These are phyloP conservation scores for Poeciliopsis gracilis DNA, from an alignment of 2,797 vertebrate genomes.

Conservation along the genomic window DNA sequence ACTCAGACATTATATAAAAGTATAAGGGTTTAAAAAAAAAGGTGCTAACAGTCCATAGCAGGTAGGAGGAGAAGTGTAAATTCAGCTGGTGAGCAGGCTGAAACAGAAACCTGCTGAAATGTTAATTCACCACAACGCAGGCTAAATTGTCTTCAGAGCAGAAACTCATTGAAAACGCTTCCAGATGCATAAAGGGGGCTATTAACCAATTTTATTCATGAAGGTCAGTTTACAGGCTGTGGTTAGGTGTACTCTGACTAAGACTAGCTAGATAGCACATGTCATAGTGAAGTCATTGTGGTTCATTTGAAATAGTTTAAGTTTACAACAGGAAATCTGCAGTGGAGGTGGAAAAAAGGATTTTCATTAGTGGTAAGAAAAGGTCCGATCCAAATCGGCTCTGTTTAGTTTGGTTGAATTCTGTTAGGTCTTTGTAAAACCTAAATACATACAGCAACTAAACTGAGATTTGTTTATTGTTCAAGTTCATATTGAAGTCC, in stretches of 20 bases:
- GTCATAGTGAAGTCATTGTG: conserved; percentile 26
- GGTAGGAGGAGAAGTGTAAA: conserved; percentile 62
- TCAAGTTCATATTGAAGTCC: conserved; percentile 15
- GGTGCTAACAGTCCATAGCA: conserved; percentile 54
- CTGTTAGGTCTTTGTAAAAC: neutral
- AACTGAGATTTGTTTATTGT: conserved; percentile 1
- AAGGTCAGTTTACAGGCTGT: conserved; percentile 1
- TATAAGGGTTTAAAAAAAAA: conserved; percentile 22
- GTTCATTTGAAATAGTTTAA: neutral
- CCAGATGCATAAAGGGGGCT: conserved; percentile 8
- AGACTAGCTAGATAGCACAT: neutral
- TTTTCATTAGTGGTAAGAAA: neutral
- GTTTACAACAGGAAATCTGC: neutral
- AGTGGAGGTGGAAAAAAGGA: neutral
- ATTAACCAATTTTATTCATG: neutral
- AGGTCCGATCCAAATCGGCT: neutral
- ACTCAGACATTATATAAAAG: conserved; percentile 73
- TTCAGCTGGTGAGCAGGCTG: conserved; percentile 38
- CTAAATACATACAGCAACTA: conserved; percentile 35
- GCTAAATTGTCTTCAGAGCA: conserved; percentile 33
- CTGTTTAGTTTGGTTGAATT: neutral
- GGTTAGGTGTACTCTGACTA: neutral
- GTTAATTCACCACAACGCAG: conserved; percentile 38
- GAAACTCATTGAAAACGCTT: conserved; percentile 17
- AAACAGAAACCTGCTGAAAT: conserved; percentile 32